A percentile compares a stretch with the other conserved stretches of the same genome.
Conservation (phyloP, 2,113 vertebrate species). For the Zeus faber region DNA sequence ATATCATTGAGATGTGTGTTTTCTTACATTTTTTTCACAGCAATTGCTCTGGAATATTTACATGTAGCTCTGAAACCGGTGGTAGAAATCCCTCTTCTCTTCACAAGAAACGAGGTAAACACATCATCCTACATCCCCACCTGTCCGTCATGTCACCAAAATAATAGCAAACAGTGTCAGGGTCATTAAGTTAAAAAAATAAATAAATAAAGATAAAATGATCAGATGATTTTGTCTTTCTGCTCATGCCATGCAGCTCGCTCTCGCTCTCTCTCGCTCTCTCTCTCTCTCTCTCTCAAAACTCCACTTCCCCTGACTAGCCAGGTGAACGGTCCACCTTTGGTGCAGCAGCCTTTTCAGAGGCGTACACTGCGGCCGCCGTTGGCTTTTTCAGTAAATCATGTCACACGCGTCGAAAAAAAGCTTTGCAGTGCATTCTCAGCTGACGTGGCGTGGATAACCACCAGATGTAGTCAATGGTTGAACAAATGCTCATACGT, state of each 20-base stretch:
- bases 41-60: constrained; percentile 80
- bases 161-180: neutral
- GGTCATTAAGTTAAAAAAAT: too few relatives aligned
- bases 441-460: neutral
- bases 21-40: constrained; percentile 59
- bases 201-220: too few relatives aligned
- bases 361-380: too few relatives aligned
- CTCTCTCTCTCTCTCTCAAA: too few relatives aligned
- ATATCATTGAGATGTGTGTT: neutral
- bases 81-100: constrained; percentile 78
- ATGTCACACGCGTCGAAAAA: neutral
- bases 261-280: too few relatives aligned
- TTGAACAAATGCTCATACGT: neutral
- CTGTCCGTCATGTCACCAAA: neutral
- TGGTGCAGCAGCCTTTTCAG: too few relatives aligned
- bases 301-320: too few relatives aligned
- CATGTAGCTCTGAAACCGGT: constrained; percentile 82
- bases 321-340: too few relatives aligned
- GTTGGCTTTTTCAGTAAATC: too few relatives aligned
- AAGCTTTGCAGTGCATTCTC: neutral
- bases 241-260: too few relatives aligned
- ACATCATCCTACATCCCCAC: neutral
- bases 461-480: neutral
- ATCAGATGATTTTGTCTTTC: too few relatives aligned
- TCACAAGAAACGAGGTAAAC: constrained; percentile 89